phyloP scores from a whole-genome alignment of 2,797 vertebrate genomes.

The Sciurus vulgaris region DNA sequence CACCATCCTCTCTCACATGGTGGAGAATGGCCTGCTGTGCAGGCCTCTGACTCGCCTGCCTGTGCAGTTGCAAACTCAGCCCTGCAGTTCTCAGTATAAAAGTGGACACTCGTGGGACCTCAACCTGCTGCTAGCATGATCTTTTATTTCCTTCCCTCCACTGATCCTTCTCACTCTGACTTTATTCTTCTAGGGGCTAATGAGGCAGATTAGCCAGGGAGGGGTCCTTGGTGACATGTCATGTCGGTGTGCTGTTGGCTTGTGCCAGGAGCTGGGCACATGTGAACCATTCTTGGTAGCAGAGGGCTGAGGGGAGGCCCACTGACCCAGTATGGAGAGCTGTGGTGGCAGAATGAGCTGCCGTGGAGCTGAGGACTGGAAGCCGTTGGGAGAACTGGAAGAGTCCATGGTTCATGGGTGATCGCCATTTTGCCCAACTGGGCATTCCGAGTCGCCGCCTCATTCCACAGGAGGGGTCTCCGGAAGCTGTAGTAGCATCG shows the following conservation, averaged over 20 bases:
- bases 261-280: not conserved
- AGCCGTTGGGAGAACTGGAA: not conserved
- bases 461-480: not conserved
- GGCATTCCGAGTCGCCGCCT: not conserved
- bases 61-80: not conserved
- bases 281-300: not conserved
- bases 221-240: not conserved
- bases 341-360: not conserved
- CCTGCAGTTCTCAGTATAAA: accelerated
- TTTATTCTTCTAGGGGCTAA: not conserved
- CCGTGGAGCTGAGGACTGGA: not conserved
- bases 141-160: not conserved
- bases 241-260: not conserved
- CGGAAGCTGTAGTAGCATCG: not conserved
- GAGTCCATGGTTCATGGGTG: not conserved
- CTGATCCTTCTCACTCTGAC: not conserved
- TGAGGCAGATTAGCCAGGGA: not conserved
- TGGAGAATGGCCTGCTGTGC: not conserved
- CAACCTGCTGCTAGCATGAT: not conserved
- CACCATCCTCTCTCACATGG: not conserved
- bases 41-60: not conserved
- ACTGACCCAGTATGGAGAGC: accelerated
- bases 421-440: not conserved
- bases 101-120: not conserved
- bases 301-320: not conserved